Percentiles rank a stretch among this genome's conserved stretches.
Evolutionary conservation across 1,140 invertebrate genomes (phyloP).

Genomic region (Acromyrmex echinatior): DNA sequence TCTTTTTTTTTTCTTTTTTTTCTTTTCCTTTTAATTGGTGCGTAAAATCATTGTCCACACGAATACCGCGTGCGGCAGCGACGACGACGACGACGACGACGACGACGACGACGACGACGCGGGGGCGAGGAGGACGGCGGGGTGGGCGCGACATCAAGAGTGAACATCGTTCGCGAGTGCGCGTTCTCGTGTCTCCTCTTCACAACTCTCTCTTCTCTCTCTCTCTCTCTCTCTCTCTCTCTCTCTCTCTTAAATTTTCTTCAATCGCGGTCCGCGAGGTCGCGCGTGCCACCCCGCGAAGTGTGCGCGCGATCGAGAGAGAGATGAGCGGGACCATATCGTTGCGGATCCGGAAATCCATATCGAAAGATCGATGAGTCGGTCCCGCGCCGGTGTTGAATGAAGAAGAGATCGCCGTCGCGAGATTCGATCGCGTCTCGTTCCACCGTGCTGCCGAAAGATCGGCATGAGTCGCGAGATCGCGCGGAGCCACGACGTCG

Average conservation of each 20-base stretch:
- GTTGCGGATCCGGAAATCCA: conserved; percentile 14
- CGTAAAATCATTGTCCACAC: conserved; percentile 13
- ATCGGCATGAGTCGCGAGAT: conserved; percentile 50
- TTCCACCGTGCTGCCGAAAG: conserved; percentile 11
- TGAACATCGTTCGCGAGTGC: conserved; percentile 25
- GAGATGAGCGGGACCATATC: conserved; percentile 30
- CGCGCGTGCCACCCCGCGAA: conserved; percentile 24
- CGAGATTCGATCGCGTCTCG: background rate
- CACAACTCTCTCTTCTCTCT: background rate
- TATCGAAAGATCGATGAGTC: conserved; percentile 29
- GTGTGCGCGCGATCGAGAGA: conserved; percentile 33
- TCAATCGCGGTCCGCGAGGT: conserved; percentile 32
- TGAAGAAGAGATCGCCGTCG: background rate
- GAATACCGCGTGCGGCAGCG: background rate
- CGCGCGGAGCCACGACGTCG: conserved; percentile 42
- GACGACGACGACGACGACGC: too few species aligned
- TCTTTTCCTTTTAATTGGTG: background rate
- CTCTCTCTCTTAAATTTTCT: background rate
- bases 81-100: background rate
- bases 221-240: background rate
- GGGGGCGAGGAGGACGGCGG: too few species aligned
- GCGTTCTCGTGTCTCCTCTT: background rate
- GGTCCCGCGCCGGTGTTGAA: background rate
- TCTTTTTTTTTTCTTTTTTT: background rate
- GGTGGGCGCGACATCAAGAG: background rate